phyloP scores from a whole-genome alignment of 2,888 invertebrate species.

The Leistus spinibarbis region DNA sequence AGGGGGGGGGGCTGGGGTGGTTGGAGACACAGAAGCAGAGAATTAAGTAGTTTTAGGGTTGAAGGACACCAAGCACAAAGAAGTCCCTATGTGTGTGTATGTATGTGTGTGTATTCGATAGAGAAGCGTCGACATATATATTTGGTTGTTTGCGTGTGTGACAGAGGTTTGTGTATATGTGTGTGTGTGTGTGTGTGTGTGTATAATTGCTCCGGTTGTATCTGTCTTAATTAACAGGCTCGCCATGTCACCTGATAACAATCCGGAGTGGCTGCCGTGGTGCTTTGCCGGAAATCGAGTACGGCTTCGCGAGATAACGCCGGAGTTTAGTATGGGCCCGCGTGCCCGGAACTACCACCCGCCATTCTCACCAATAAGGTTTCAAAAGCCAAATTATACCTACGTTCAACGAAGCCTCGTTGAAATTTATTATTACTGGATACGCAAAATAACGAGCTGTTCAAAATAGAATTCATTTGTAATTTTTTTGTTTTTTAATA shows the following conservation, averaged over 20 bases:
- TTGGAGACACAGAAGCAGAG: too few species aligned
- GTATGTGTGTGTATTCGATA: not conserved
- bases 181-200: not conserved
- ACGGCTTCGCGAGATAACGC: not conserved
- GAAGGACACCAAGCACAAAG: not conserved
- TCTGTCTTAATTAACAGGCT: not conserved
- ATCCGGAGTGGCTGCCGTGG: not conserved
- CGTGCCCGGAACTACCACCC: not conserved
- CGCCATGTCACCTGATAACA: not conserved
- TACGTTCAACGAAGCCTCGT: not conserved
- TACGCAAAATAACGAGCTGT: too few species aligned
- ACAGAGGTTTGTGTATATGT: too few species aligned
- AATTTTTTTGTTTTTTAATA: too few species aligned
- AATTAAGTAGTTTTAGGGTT: too few species aligned
- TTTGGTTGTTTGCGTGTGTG: too few species aligned
- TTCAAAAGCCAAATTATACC: not conserved
- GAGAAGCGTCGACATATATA: too few species aligned
- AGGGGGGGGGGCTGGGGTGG: not conserved
- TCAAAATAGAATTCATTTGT: too few species aligned
- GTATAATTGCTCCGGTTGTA: too few species aligned
- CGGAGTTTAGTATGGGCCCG: not conserved
- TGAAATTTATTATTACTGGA: too few species aligned
- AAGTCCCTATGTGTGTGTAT: not conserved
- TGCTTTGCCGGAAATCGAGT: not conserved
- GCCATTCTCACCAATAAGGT: not conserved